A percentile compares a stretch with the other conserved stretches of the same genome.
phyloP scores from a whole-genome alignment of 2,888 invertebrate genomes.

The Zhuqinia jingwanae region DNA sequence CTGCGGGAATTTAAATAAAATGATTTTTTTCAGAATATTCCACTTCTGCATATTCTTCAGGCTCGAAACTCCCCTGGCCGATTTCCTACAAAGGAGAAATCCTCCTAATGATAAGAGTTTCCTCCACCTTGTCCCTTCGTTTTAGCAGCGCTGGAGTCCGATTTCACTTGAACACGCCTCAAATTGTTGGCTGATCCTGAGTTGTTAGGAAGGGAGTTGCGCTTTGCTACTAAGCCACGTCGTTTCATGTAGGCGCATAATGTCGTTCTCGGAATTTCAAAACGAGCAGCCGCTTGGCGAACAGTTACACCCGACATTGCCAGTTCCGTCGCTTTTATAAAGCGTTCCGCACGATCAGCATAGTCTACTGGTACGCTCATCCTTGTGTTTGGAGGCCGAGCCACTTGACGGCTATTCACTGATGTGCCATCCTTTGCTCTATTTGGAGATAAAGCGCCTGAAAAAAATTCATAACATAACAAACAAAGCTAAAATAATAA shows the following conservation, averaged over 20 bases:
- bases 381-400: constrained; percentile 60
- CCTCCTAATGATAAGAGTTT: constrained; percentile 54
- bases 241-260: constrained; percentile 85
- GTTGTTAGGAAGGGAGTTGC: constrained; percentile 59
- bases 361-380: constrained; percentile 69
- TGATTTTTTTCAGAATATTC: constrained; percentile 67
- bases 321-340: constrained; percentile 78
- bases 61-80: constrained; percentile 71
- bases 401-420: background rate
- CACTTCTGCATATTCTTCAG: constrained; percentile 64
- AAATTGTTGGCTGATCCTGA: constrained; percentile 22
- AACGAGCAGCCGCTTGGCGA: constrained; percentile 85
- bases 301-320: constrained; percentile 83
- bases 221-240: constrained; percentile 80
- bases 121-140: constrained; percentile 45
- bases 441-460: constrained; percentile 42
- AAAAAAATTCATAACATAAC: too few relatives aligned
- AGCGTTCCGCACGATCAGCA: constrained; percentile 76
- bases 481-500: too few relatives aligned
- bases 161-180: constrained; percentile 55
- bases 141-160: constrained; percentile 12
- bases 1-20: background rate
- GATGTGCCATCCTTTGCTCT: constrained; percentile 15
- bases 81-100: constrained; percentile 76
- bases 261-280: constrained; percentile 84